Base-by-base conservation (phyloP, 2,888 invertebrate genomes). In the Actias luna region DNA sequence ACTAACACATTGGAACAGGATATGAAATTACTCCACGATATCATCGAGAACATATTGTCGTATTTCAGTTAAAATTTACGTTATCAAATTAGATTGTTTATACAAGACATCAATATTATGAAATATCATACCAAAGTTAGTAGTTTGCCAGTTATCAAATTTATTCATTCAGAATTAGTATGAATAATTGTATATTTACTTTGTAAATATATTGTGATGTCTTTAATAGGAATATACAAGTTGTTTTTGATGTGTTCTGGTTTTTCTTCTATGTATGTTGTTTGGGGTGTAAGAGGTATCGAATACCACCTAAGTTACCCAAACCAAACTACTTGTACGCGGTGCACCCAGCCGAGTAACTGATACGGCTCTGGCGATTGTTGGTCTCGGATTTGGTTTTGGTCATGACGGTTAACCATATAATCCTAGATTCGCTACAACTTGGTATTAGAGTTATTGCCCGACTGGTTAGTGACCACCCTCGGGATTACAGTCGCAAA, bases 1-100 rank as follows among this genome's bases (percentile, higher is more conserved):
- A 29, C 29, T n/a, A 5, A 5, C 16, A 55, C 29, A n/a, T 35
- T 69, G 60, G 68, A 67, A 31, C 65, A 59, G 12, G 68, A 67
- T 22, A 65, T 72, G 64, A 70, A 79, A 68, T 72, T 75, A 62
- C 46, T 72, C 42, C 69, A 72, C 60, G 68, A 69, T 58, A 35
- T 76, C 52, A 62, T 79, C 62, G 68, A 71, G 64, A 77, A 72
- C 65, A 63, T 80, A 62, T 65, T 75, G 62, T 74, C 74, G 14
- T 71, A 71, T 59, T 18, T 63, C 25, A 36, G 35, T 25, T 61
- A 55, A 55, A 61, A 76, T 55, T 62, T 52, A 31, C 31, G 16
- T 25, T 27, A 59, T 59, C 22, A 33, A 39, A 39, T 39, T 39
- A 59, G 1, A 4, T 52, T 27, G 12, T 22, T 52, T 52, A 25